Conservation (phyloP, 2,113 vertebrate genomes). For the Elgaria multicarinata region DNA sequence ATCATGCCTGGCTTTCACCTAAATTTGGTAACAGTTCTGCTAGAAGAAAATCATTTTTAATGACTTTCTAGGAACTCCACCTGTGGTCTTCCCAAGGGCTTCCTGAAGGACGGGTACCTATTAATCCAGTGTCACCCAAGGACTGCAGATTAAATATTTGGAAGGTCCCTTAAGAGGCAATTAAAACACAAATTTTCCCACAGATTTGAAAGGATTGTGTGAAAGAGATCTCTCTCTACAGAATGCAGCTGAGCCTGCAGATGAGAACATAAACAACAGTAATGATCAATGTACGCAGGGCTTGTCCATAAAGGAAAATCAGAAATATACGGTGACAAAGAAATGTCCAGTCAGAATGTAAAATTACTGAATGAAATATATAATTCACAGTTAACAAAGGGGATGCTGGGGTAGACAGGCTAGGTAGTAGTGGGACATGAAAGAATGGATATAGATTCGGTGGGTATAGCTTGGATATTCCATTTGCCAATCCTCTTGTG, state of each 20-base stretch:
- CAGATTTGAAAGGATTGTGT: not conserved
- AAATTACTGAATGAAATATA: not conserved
- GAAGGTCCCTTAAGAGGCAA: constrained; percentile 24
- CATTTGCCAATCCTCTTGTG: not conserved
- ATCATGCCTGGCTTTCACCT: constrained; percentile 13
- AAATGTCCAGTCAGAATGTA: not conserved
- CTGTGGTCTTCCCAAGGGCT: constrained; percentile 41
- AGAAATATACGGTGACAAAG: not conserved
- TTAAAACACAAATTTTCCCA: not conserved
- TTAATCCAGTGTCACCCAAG: constrained; percentile 36
- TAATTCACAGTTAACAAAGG: not conserved
- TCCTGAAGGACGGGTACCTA: not conserved
- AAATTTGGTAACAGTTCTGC: constrained; percentile 36
- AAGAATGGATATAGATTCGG: not conserved
- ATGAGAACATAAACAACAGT: not conserved
- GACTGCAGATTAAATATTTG: constrained; percentile 34
- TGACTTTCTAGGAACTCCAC: constrained; percentile 31
- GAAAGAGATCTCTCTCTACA: not conserved
- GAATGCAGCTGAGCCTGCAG: not conserved
- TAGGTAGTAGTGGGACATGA: not conserved
- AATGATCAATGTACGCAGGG: not conserved
- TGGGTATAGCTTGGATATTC: not conserved
- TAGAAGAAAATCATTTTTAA: not conserved
- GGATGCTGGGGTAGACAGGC: not conserved
- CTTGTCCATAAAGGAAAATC: not conserved